Percentiles rank a stretch among this genome's conserved stretches.
These are phyloP conservation scores for Mactra quadrangularis DNA, from an alignment of 1,140 invertebrate species.

Conservation along the genomic window DNA sequence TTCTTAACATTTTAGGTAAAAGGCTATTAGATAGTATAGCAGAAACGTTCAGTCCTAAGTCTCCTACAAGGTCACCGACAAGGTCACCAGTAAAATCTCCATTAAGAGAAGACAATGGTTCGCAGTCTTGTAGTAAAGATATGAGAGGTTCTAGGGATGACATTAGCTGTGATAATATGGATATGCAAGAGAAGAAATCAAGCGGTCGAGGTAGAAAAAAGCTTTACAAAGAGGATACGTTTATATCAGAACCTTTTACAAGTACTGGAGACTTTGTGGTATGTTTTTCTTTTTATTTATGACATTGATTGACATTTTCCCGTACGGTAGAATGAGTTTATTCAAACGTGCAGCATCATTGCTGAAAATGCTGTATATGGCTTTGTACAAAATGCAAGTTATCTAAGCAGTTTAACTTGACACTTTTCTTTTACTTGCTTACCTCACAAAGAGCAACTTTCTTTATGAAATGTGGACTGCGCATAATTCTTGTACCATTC, in stretches of 20 bases:
- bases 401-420: no score
- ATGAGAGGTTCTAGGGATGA: constrained; percentile 3
- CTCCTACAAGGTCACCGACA: no score
- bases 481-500: no score
- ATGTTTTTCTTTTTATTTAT: no score
- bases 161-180: background rate
- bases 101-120: constrained; percentile 14
- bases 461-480: no score
- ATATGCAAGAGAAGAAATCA: constrained; percentile 1
- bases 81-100: constrained; percentile 31
- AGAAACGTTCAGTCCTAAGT: constrained; percentile 47
- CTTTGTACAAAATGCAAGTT: no score
- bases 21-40: constrained; percentile 45
- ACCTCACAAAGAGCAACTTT: no score
- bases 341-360: no score
- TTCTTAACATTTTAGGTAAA: constrained; percentile 16
- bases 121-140: background rate
- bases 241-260: constrained; percentile 43
- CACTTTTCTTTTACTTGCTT: no score
- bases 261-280: constrained; percentile 52
- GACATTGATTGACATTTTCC: no score
- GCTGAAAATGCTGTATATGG: no score
- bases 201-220: constrained; percentile 13
- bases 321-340: no score
- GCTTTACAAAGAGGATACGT: constrained; percentile 56